Conservation (phyloP, 2,797 vertebrate genomes). For the Erethizon dorsatum region DNA sequence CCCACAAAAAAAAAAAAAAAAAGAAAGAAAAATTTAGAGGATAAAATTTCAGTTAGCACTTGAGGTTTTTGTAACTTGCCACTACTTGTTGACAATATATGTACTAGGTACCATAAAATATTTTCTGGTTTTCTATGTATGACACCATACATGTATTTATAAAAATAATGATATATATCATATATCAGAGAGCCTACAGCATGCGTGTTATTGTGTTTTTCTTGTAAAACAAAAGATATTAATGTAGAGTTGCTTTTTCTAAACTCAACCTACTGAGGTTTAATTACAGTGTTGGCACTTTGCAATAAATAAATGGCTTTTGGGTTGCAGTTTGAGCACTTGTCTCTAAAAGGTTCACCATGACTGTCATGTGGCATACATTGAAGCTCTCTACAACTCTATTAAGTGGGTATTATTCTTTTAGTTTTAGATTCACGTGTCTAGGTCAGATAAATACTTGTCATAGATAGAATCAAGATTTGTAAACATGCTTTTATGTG, state of each 20-base stretch:
- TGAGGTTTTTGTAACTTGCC: not conserved
- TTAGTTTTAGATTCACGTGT: not conserved
- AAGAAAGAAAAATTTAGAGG: constrained; percentile 4
- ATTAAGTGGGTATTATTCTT: not conserved
- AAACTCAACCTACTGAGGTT: not conserved
- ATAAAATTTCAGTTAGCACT: not conserved
- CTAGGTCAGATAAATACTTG: not conserved
- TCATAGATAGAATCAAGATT: not conserved
- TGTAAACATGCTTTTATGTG: not conserved
- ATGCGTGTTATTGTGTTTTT: not conserved
- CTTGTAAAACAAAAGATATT: not conserved
- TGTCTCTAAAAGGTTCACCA: not conserved
- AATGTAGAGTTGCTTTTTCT: not conserved
- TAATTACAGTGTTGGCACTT: not conserved
- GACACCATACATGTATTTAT: not conserved
- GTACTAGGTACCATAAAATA: not conserved
- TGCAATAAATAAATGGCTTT: not conserved
- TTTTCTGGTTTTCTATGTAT: not conserved
- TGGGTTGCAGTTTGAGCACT: not conserved
- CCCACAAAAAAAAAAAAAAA: no score
- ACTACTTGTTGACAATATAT: not conserved
- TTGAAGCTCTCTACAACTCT: not conserved
- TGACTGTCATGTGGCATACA: not conserved
- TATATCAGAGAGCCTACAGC: not conserved
- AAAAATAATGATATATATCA: not conserved